phyloP scores from a whole-genome alignment of 2,797 vertebrate species.

The Peromyscus eremicus region DNA sequence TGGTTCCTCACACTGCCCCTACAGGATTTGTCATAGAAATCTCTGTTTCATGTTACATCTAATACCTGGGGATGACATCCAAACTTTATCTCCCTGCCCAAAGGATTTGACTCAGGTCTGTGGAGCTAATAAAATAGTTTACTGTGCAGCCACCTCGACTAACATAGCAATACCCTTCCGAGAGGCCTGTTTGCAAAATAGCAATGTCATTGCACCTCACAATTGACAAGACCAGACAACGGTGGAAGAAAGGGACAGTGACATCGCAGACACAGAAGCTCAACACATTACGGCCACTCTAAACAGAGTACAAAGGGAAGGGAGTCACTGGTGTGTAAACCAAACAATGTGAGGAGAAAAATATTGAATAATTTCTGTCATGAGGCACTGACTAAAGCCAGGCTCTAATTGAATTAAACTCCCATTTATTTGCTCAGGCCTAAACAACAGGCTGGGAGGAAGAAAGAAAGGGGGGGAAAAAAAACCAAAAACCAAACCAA shows the following conservation, averaged over 20 bases:
- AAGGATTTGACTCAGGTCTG: slow-evolving; percentile 59
- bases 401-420: slow-evolving; percentile 99
- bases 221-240: slow-evolving; percentile 94
- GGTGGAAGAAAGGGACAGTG: slow-evolving; percentile 93
- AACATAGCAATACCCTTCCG: slow-evolving; percentile 87
- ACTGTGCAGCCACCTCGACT: slow-evolving; percentile 76
- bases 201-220: slow-evolving; percentile 91
- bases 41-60: background rate
- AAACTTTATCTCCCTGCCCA: slow-evolving; percentile 62
- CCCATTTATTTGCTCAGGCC: slow-evolving; percentile 97
- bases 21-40: slow-evolving; percentile 4
- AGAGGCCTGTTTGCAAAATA: slow-evolving; percentile 88
- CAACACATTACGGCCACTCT: slow-evolving; percentile 94
- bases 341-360: slow-evolving; percentile 93
- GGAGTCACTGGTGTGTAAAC: slow-evolving; percentile 98
- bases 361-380: slow-evolving; percentile 95
- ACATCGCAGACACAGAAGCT: slow-evolving; percentile 97
- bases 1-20: background rate
- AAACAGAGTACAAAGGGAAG: slow-evolving; percentile 95
- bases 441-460: slow-evolving; percentile 95
- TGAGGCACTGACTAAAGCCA: slow-evolving; percentile 94
- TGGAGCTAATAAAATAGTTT: slow-evolving; percentile 62
- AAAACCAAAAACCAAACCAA: slow-evolving; percentile 40
- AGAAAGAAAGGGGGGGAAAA: slow-evolving; percentile 81
- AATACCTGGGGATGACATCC: slow-evolving; percentile 52